Evolutionary conservation across 1,140 invertebrate genomes (phyloP).

Genomic region (Zaprionus lachaisei): DNA sequence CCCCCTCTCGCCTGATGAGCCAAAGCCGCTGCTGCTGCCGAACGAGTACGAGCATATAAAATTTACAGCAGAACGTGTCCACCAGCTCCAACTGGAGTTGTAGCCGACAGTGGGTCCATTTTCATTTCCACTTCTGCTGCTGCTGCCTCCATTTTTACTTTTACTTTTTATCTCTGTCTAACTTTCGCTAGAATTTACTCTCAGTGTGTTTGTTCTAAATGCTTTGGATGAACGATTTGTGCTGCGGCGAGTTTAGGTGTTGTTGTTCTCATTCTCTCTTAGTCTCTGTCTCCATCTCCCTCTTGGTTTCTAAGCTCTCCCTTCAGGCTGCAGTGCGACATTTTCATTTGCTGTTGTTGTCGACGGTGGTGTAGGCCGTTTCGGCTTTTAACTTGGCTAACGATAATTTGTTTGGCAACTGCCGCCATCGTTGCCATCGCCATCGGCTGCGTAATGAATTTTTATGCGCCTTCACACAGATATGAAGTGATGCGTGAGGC

Average conservation of each 20-base stretch:
- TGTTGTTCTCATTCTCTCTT: constrained; percentile 10
- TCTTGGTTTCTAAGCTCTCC: constrained; percentile 32
- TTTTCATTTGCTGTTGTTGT: constrained; percentile 44
- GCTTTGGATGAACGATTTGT: constrained; percentile 49
- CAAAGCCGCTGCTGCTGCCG: constrained; percentile 5
- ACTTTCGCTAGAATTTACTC: background rate
- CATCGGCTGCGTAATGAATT: constrained; percentile 72
- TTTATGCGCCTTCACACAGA: constrained; percentile 78
- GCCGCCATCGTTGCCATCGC: constrained; percentile 33
- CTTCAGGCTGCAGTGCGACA: constrained; percentile 55
- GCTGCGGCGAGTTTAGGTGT: constrained; percentile 22
- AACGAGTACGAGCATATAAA: constrained; percentile 29
- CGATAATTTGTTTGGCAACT: constrained; percentile 81
- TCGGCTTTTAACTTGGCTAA: constrained; percentile 80
- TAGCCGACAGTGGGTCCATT: background rate
- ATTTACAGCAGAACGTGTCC: constrained; percentile 37
- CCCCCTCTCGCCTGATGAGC: constrained; percentile 36
- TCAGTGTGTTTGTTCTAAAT: constrained; percentile 34
- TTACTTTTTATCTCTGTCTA: background rate
- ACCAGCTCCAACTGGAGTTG: background rate
- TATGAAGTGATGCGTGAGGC: constrained; percentile 63
- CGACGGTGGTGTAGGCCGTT: constrained; percentile 46
- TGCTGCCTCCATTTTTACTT: background rate
- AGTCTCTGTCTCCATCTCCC: background rate
- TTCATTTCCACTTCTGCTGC: background rate